Percentiles rank a stretch among this genome's conserved stretches.
Evolutionary conservation across 2,888 invertebrate genomes (phyloP).

Genomic region (Malacosoma neustria): DNA sequence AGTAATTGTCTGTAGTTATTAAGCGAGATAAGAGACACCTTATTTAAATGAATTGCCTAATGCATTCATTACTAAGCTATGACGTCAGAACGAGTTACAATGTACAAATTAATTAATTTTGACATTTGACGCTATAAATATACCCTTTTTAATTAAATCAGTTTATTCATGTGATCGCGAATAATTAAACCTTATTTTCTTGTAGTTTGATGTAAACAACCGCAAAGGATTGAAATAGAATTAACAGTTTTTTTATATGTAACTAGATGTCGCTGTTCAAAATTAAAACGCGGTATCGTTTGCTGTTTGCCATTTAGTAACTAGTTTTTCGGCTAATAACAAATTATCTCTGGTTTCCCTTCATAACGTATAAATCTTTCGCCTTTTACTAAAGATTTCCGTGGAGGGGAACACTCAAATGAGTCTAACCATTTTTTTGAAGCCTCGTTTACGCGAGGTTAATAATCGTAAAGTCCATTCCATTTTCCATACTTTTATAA

Average conservation of each 20-base stretch:
- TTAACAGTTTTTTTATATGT: background rate
- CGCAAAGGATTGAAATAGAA: background rate
- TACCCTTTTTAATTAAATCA: background rate
- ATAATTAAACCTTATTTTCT: too few relatives aligned
- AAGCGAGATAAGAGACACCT: background rate
- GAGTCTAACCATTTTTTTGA: constrained; percentile 66
- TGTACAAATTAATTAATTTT: constrained; percentile 8
- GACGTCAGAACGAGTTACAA: background rate
- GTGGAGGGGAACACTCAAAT: constrained; percentile 83
- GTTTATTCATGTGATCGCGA: background rate
- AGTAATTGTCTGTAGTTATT: background rate
- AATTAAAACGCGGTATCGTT: background rate
- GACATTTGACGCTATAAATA: background rate
- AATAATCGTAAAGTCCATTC: too few relatives aligned
- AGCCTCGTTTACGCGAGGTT: background rate
- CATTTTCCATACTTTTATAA: too few relatives aligned
- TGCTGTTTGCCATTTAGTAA: background rate
- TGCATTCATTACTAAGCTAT: background rate
- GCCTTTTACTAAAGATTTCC: constrained; percentile 88
- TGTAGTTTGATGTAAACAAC: background rate
- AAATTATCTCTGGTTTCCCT: constrained; percentile 75
- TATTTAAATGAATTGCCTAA: background rate
- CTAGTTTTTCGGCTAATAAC: background rate
- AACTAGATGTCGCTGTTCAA: background rate
- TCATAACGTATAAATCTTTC: constrained; percentile 83